Evolutionary conservation across 2,888 invertebrate genomes (phyloP).

Genomic region (Brachyptera putata): DNA sequence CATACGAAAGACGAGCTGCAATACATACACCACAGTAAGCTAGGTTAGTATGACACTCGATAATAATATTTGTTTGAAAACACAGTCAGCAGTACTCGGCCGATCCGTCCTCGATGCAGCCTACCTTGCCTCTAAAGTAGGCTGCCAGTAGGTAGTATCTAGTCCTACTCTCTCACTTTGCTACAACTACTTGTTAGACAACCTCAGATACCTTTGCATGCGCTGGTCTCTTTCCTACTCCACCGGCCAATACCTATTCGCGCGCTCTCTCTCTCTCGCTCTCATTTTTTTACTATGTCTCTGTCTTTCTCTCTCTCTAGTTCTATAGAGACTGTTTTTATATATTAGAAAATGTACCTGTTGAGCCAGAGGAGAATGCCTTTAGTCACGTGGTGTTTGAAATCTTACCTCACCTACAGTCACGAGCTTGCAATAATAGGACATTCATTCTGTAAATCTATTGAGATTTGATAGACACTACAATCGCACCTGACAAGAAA

Average conservation of each 20-base stretch:
- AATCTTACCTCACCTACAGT: slow-evolving; percentile 22
- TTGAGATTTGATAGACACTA: no score
- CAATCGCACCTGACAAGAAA: no score
- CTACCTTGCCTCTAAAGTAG: slow-evolving; percentile 16
- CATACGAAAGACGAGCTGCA: not conserved
- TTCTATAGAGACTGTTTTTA: not conserved
- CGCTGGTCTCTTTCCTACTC: not conserved
- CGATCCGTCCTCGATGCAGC: slow-evolving; percentile 7
- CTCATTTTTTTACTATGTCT: not conserved
- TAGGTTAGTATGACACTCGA: slow-evolving; percentile 18
- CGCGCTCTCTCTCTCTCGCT: not conserved
- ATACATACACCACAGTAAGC: not conserved
- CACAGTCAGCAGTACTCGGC: not conserved
- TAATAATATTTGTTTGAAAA: not conserved
- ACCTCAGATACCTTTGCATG: no score
- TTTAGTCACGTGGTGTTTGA: slow-evolving; percentile 14
- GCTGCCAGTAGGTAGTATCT: not conserved
- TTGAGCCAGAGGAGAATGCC: slow-evolving; percentile 17
- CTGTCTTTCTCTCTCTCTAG: not conserved
- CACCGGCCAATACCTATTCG: not conserved
- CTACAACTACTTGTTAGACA: not conserved
- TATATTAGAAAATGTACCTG: slow-evolving; percentile 18
- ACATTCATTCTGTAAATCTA: not conserved
- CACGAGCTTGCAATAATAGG: not conserved
- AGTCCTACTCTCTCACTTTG: not conserved